phyloP scores from a whole-genome alignment of 2,888 invertebrate genomes.

The Cheilosia urbana region DNA sequence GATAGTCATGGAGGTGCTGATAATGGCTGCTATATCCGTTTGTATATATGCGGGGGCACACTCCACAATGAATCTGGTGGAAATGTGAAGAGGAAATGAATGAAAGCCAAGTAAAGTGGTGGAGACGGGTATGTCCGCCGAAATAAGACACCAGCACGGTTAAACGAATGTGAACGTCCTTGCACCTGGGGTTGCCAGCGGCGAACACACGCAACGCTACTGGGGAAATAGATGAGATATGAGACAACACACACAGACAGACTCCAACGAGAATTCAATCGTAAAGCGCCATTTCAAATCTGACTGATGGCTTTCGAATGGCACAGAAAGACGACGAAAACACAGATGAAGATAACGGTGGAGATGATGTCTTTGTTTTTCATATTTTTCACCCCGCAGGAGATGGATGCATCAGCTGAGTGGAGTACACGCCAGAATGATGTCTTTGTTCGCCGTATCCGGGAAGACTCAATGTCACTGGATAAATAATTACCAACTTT shows the following conservation, averaged over 20 bases:
- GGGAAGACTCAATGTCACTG: neutral
- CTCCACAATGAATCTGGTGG: slow-evolving; percentile 27
- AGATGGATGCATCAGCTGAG: slow-evolving; percentile 19
- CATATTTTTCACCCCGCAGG: slow-evolving; percentile 6
- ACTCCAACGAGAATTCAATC: slow-evolving; percentile 9
- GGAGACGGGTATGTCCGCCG: slow-evolving; percentile 6
- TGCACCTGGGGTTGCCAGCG: slow-evolving; percentile 58
- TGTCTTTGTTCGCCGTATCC: slow-evolving; percentile 17
- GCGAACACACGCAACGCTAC: slow-evolving; percentile 4
- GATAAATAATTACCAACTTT: slow-evolving; percentile 28
- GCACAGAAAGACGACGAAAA: neutral
- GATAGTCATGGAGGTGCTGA: slow-evolving; percentile 18
- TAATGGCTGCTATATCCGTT: neutral
- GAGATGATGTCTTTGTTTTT: slow-evolving; percentile 30
- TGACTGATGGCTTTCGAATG: slow-evolving; percentile 62
- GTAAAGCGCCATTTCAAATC: slow-evolving; percentile 56
- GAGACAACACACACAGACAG: slow-evolving; percentile 1
- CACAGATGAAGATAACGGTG: neutral
- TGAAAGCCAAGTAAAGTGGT: slow-evolving; percentile 36
- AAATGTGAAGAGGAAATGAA: slow-evolving; percentile 41
- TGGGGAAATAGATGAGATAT: slow-evolving; percentile 36
- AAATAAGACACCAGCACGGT: slow-evolving; percentile 47
- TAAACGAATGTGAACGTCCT: slow-evolving; percentile 52
- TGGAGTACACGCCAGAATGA: slow-evolving; percentile 6
- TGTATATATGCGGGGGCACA: slow-evolving; percentile 10